phyloP scores from a whole-genome alignment of 2,888 invertebrate genomes.

The Orthosia cruda region DNA sequence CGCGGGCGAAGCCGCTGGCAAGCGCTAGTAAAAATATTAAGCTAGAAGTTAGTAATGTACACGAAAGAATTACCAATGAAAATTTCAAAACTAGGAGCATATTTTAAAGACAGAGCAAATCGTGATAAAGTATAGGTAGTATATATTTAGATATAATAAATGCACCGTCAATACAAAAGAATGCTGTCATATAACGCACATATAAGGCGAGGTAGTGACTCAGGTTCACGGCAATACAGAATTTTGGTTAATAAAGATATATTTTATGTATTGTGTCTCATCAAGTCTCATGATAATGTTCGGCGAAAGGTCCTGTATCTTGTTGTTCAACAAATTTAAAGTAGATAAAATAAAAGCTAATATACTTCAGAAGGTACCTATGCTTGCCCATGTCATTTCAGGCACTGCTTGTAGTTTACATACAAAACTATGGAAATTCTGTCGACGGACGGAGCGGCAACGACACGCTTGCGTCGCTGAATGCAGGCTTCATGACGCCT shows the following conservation, averaged over 20 bases:
- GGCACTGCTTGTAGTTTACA: no score
- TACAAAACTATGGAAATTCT: no score
- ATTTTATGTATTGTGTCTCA: slow-evolving; percentile 34
- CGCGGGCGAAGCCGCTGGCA: no score
- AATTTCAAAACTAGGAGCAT: no score
- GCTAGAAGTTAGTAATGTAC: no score
- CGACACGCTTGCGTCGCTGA: no score
- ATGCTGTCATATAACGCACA: slow-evolving; percentile 65
- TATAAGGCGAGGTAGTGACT: slow-evolving; percentile 66
- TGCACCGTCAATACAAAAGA: slow-evolving; percentile 69
- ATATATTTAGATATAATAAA: slow-evolving; percentile 53
- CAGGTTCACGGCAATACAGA: slow-evolving; percentile 51
- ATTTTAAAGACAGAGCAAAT: slow-evolving; percentile 1
- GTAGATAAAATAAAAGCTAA: neutral
- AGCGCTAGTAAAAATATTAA: no score
- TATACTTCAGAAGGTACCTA: no score
- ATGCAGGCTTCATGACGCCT: no score
- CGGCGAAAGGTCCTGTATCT: neutral
- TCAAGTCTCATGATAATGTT: neutral
- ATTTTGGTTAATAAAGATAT: slow-evolving; percentile 49
- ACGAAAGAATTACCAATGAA: neutral
- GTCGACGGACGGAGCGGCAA: no score
- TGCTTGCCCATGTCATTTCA: no score
- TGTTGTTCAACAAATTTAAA: neutral
- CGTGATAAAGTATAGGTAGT: slow-evolving; percentile 9